A percentile compares a stretch with the other conserved stretches of the same genome.
Conservation (phyloP, 2,888 invertebrate species). For the Cheilosia grossa region DNA sequence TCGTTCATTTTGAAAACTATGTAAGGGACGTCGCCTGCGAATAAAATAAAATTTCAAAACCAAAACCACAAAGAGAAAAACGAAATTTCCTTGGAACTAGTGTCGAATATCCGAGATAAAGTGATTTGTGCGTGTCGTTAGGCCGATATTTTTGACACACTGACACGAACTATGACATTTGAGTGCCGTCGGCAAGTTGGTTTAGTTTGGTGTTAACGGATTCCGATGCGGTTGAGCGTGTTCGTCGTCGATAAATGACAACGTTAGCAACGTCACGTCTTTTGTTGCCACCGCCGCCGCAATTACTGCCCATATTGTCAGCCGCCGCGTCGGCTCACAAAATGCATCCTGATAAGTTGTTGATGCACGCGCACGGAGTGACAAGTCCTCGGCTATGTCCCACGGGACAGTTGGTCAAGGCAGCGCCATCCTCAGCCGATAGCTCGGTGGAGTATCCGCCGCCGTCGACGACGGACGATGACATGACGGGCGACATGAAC, state of each 20-base stretch:
- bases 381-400: conserved; percentile 79
- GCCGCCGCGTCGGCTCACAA: conserved; percentile 58
- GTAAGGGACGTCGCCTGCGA: conserved; percentile 43
- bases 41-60: conserved; percentile 30
- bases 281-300: conserved; percentile 68
- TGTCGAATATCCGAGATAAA: conserved; percentile 40
- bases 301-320: conserved; percentile 64
- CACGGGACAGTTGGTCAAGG: conserved; percentile 58
- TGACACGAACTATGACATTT: conserved; percentile 62
- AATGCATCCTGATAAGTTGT: conserved; percentile 82
- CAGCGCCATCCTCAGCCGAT: conserved; percentile 35
- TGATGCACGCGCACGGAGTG: conserved; percentile 79
- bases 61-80: not conserved
- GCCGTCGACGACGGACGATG: conserved; percentile 64
- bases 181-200: conserved; percentile 73
- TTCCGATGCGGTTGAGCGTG: conserved; percentile 59
- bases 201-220: conserved; percentile 48
- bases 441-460: conserved; percentile 42
- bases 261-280: conserved; percentile 76
- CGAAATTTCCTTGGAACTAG: conserved; percentile 8
- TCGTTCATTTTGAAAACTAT: conserved; percentile 50
- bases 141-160: conserved; percentile 11
- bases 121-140: conserved; percentile 40
- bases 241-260: conserved; percentile 75
- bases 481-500: conserved; percentile 75